Conservation (phyloP, 2,797 vertebrate genomes). For the Pachyuromys duprasi region DNA sequence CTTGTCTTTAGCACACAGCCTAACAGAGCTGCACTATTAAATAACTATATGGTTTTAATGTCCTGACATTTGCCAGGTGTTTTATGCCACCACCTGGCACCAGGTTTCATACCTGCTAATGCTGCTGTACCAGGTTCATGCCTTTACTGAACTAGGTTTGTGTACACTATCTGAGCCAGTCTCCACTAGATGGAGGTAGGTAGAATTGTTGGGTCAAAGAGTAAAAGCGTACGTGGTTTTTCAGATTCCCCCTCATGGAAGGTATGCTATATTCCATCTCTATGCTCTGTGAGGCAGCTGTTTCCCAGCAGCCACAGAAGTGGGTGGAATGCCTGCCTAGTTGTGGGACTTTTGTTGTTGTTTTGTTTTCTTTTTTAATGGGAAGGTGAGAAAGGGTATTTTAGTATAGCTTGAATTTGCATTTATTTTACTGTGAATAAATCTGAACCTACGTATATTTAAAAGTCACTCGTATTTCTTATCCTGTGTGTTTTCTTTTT, state of each 20-base stretch:
- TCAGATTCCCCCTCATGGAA: not conserved
- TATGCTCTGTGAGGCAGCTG: not conserved
- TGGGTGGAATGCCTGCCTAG: not conserved
- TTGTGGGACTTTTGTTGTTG: not conserved
- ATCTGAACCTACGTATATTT: not conserved
- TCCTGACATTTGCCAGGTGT: not conserved
- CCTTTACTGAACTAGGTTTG: not conserved
- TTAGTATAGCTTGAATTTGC: not conserved
- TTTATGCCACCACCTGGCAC: not conserved
- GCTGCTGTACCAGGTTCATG: not conserved
- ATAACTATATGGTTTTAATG: not conserved
- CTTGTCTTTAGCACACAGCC: not conserved
- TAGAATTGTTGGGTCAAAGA: not conserved
- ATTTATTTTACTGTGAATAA: slow-evolving; percentile 58
- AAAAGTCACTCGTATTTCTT: slow-evolving; percentile 29
- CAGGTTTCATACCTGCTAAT: not conserved
- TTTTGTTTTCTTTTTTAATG: not conserved
- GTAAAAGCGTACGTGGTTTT: not conserved
- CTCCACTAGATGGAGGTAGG: not conserved
- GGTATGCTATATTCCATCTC: not conserved
- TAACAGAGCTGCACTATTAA: not conserved
- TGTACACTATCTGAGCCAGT: not conserved
- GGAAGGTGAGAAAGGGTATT: not conserved
- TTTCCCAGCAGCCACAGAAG: not conserved
- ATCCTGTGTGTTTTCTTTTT: not conserved